Evolutionary conservation across 2,113 vertebrate genomes (phyloP), one percentile per base, ranked within the genome.

Genomic region (Leptosomus discolor): DNA sequence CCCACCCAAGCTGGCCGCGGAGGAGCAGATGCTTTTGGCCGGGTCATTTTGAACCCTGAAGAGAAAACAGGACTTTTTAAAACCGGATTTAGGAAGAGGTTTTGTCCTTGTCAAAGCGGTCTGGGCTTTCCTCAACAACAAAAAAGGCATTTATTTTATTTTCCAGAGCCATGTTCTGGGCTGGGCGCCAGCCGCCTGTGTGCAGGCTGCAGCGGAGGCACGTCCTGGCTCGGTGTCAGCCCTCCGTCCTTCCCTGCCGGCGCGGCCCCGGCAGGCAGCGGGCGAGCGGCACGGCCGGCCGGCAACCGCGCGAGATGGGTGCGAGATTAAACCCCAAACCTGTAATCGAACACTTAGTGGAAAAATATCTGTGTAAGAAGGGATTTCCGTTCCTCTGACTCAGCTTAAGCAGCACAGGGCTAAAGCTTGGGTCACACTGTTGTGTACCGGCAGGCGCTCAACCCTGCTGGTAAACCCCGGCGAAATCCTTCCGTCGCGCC

Each of bases 121-220:
- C 65, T 5, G 69, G 87, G 91, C 89, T 96, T 96, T 95, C 94
- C 94, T 96, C 73, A 89, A 53, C 80, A 92, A 90, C 91, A 90
- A 93, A 93, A 79, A 92, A 96, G 68, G 51, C 80, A n/a, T 89
- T 92, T 63, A 4, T 78, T 29, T 76, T 43, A n/a, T 15, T 71
- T 58, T 60, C 57, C 89, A 84, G 86, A 91, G 89, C 92, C n/a
- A 0, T 27, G 50, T 71, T 85, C 79, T 6, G 76, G 96, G 94
- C 94, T 4, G 29, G 87, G 57, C 0, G 90, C 96, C 94, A 96
- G 85, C 60, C 15, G 68, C 93, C 84, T 68, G 93, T 34, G 77
- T 53, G 70, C 87, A 85, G 81, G 65, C 93, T 83, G 93, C 65
- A 5, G 90, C 22, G 5, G 20, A 67, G 91, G 77, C 89, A 54